Conservation (phyloP, 2,888 invertebrate species). For the Rugalucina vietnamica region DNA sequence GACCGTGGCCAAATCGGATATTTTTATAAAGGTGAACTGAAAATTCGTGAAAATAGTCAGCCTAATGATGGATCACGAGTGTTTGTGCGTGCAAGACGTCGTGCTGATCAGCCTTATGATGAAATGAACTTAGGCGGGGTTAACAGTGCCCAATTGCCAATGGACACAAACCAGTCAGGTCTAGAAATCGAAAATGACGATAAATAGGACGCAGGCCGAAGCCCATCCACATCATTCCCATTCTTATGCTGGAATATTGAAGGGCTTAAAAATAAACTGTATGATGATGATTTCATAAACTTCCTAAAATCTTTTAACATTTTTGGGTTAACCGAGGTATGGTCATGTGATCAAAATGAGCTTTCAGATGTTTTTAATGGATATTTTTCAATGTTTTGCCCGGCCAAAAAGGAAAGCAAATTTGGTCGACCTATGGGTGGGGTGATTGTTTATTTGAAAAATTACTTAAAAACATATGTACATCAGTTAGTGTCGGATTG, state of each 20-base stretch:
- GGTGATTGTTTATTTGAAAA: not conserved
- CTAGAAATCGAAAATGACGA: not conserved
- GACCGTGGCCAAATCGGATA: not conserved
- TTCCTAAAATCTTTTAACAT: not conserved
- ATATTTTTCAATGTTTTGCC: not conserved
- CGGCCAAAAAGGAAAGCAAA: not conserved
- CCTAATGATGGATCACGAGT: not conserved
- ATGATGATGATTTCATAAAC: not conserved
- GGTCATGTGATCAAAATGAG: not conserved
- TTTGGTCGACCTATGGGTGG: conserved; percentile 12
- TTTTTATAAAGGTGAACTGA: not conserved
- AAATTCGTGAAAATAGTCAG: not conserved
- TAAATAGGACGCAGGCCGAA: not conserved
- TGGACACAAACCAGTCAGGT: too few relatives aligned
- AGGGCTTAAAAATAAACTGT: not conserved
- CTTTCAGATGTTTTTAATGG: not conserved
- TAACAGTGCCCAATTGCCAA: not conserved
- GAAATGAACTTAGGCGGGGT: too few relatives aligned
- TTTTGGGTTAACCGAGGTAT: not conserved
- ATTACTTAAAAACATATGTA: not conserved
- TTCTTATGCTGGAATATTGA: not conserved
- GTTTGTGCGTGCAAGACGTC: not conserved
- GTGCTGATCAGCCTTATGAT: not conserved
- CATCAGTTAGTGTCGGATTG: not conserved
- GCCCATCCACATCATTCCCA: not conserved